phyloP scores from a whole-genome alignment of 2,113 vertebrate species.

The Mobula hypostoma region DNA sequence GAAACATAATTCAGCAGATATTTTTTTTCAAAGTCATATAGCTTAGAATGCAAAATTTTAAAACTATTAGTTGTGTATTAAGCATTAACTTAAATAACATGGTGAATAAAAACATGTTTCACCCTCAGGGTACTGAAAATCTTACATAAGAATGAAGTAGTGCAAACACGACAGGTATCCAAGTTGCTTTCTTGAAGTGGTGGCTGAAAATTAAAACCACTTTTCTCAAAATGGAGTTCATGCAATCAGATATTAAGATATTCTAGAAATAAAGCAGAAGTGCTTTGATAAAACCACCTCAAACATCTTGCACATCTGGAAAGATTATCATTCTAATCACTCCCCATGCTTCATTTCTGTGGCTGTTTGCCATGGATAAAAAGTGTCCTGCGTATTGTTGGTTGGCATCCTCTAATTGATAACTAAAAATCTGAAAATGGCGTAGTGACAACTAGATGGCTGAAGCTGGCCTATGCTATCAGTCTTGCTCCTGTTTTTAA shows the following conservation, averaged over 20 bases:
- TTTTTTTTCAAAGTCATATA: background rate
- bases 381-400: background rate
- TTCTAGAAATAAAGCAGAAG: conserved; percentile 16
- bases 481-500: conserved; percentile 23
- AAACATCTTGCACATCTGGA: conserved; percentile 11
- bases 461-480: background rate
- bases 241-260: background rate
- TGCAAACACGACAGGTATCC: background rate
- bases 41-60: background rate
- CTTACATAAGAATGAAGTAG: background rate
- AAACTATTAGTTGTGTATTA: background rate
- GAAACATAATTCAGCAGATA: background rate
- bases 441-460: background rate
- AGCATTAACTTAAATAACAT: background rate
- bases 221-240: background rate
- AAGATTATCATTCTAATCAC: conserved; percentile 6
- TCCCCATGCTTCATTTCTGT: background rate
- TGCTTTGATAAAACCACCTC: conserved; percentile 25
- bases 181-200: background rate
- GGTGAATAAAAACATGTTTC: background rate
- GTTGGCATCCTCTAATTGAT: background rate
- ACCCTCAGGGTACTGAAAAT: background rate
- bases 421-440: background rate
- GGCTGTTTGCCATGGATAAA: background rate
- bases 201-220: background rate